Base-by-base conservation (phyloP, 1,140 invertebrate genomes). In the Melitaea cinxia region DNA sequence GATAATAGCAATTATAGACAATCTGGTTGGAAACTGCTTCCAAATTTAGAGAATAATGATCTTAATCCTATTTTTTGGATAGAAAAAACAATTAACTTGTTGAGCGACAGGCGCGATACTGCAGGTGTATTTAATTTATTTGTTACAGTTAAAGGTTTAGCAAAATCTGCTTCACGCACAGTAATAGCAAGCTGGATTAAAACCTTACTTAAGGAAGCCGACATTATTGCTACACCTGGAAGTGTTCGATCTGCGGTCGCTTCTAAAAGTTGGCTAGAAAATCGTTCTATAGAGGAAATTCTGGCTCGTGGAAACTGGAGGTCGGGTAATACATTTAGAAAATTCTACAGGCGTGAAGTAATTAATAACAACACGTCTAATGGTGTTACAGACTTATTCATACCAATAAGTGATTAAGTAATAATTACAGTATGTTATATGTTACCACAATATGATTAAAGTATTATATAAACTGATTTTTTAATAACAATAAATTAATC, bases 211-310 rank as follows among this genome's bases (percentile, higher is more conserved):
- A 14, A 17, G 28, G 54, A 63, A 15, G 55, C 65, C 4, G 37
- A 35, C 2, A 60, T 70, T n/a, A 26, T 42, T 1, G 68, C 62
- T 30, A 30, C 30, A 26, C 14, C 59, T 14, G 64, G 68, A 7
- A 67, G 68, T 23, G 15, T 62, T 17, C 42, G 68, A 9, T 53
- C 68, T 9, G 68, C 68, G 14, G 63, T 70, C 26, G 63, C 63
- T 14, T 70, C 68, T 15, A 70, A 54, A 23, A 62, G 52, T 37
- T 70, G 63, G 68, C 3, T 54, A 7, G 47, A 66, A 37, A 59
- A 66, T 30, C 42, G 37, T 23, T 28, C 63, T 14, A 10, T 65
- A 14, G 62, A 65, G 28, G 62, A 70, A 17, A 70, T 70, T 19
- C 19, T 70, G 33, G 17, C 47, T 19, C 42, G 55, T 10, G 59